Conservation (phyloP, 2,888 invertebrate species). For the Eilema griseolum region DNA sequence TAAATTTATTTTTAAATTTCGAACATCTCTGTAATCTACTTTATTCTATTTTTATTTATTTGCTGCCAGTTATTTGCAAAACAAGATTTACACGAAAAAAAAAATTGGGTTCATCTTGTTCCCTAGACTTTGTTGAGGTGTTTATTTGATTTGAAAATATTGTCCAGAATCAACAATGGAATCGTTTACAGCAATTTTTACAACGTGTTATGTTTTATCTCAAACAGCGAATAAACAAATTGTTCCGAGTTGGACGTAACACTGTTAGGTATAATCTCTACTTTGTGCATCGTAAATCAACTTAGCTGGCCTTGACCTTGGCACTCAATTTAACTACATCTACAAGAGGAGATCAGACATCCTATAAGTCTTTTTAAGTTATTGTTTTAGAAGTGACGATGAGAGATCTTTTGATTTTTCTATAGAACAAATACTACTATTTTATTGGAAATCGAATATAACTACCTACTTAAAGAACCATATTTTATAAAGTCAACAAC, state of each 20-base stretch:
- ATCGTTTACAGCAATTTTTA: constrained; percentile 6
- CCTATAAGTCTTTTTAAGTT: background rate
- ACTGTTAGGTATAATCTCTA: constrained; percentile 1
- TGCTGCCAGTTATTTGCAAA: too few species aligned
- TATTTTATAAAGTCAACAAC: too few species aligned
- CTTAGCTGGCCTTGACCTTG: constrained; percentile 5
- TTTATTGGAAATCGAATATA: too few species aligned
- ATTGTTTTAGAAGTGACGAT: background rate
- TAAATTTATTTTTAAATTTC: too few species aligned
- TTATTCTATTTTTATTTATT: too few species aligned
- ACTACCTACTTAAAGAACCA: too few species aligned
- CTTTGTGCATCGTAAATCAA: constrained; percentile 7
- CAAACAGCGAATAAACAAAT: constrained; percentile 9
- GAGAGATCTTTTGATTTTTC: too few species aligned
- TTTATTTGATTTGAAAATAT: background rate
- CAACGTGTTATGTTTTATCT: constrained; percentile 10
- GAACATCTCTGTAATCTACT: too few species aligned
- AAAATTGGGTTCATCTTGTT: too few species aligned
- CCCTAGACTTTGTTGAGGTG: too few species aligned
- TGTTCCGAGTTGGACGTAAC: constrained; percentile 6
- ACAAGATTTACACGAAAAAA: too few species aligned
- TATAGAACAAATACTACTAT: too few species aligned
- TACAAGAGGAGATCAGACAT: background rate
- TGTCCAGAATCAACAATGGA: constrained; percentile 3
- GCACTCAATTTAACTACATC: constrained; percentile 15